Evolutionary conservation across 2,113 vertebrate species (phyloP), one percentile per base, ranked within the genome.

Genomic region (Shinisaurus crocodilurus): DNA sequence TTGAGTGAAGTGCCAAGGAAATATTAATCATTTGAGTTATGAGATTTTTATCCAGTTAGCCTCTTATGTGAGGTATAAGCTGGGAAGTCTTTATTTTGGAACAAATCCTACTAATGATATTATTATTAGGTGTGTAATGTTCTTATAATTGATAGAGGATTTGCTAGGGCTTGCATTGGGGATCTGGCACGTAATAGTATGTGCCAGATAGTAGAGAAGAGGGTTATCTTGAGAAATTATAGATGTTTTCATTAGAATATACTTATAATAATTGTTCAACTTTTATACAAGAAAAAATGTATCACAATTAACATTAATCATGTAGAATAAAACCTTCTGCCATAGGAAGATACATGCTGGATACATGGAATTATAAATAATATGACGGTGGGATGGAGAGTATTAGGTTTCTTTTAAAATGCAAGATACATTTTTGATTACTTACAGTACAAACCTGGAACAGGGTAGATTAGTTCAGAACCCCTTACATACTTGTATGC

Each of bases 21-120:
- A 81, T 87, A 91, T 95, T 97, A 81, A 95, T 96, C 87, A 90
- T 96, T 92, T 95, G 91, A 95, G 88, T 95, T 95, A 90, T 85
- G 83, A 90, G 92, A 93, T 54, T 92, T 82, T 50, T 93, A 92
- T 91, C 89, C 95, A 94, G 94, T 95, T 75, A 72, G 89, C 84
- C 86, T 67, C 94, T 95, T 74, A 90, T 87, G 76, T 88, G 87
- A 15, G 72, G 48, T 45, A 43, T 70, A 74, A 93, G 87, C 34
- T 80, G 32, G 1, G 91, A 82, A 92, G 23, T 50, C 13, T 87
- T 94, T 92, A 85, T 90, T 92, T 91, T 93, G 63, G 84, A 90
- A 86, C 40, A 90, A 29, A 92, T 89, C 34, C 45, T 86, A 27
- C 72, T 93, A 83, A 82, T 89, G 54, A 88, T 85, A 86, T 6